Evolutionary conservation across 2,797 vertebrate genomes (phyloP).

Genomic region (Rachycentron canadum): DNA sequence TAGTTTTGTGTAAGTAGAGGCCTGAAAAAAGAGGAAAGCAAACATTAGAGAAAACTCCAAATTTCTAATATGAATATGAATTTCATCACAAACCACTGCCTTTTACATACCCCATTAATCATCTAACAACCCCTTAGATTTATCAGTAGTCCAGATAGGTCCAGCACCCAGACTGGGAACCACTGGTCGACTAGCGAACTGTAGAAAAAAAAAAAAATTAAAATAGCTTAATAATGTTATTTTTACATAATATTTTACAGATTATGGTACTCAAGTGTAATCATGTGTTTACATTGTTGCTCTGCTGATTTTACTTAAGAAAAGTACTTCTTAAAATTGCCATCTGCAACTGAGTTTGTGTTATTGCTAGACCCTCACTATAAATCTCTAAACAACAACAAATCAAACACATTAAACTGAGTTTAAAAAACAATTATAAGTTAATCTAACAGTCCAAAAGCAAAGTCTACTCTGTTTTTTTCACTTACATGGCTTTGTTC

Average conservation of each 20-base stretch:
- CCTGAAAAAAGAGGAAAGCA: background rate
- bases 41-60: background rate
- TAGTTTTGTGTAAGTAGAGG: background rate
- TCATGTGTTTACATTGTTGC: background rate
- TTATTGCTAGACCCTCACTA: background rate
- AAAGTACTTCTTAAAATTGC: background rate
- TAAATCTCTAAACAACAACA: background rate
- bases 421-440: background rate
- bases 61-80: background rate
- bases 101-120: no score
- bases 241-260: background rate
- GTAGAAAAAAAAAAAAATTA: background rate
- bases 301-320: background rate
- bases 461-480: background rate
- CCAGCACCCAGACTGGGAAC: no score
- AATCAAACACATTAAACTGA: background rate
- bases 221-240: background rate
- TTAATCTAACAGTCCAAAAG: background rate
- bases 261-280: background rate
- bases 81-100: no score
- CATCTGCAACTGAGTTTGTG: background rate
- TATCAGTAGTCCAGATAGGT: no score
- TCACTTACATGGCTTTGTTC: background rate
- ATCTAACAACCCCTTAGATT: no score
- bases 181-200: no score